Conservation (phyloP, 2,113 vertebrate genomes). For the Scalopus aquaticus region DNA sequence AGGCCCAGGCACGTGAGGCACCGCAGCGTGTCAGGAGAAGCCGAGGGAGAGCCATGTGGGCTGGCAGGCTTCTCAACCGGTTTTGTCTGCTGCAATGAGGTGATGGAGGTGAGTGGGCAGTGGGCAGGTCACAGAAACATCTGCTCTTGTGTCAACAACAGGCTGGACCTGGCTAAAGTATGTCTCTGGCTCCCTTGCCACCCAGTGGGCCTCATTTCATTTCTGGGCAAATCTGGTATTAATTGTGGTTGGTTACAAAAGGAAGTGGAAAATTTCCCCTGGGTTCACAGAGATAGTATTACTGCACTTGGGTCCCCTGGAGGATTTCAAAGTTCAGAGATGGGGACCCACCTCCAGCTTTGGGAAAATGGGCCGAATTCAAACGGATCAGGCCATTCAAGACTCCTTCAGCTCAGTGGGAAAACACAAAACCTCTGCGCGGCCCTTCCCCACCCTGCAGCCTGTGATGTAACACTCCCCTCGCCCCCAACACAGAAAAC, state of each 20-base stretch:
- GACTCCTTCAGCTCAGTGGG: neutral
- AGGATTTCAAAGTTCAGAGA: neutral
- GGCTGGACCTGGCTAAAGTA: neutral
- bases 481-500: neutral
- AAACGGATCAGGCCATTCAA: neutral
- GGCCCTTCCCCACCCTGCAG: neutral
- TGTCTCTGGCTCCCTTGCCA: neutral
- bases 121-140: neutral
- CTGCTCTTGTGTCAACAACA: neutral
- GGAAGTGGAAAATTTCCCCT: neutral
- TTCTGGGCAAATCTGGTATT: neutral
- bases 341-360: neutral
- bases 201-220: neutral
- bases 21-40: neutral
- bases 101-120: neutral
- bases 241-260: neutral
- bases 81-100: neutral
- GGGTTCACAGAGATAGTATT: neutral
- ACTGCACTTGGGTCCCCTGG: neutral
- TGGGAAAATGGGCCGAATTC: neutral
- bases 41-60: neutral
- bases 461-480: rapidly evolving
- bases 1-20: neutral
- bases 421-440: neutral
- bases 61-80: neutral